Conservation (phyloP, 30 jellyfish, hydroid and myxozoan genomes). For the Aurelia coerulea region DNA sequence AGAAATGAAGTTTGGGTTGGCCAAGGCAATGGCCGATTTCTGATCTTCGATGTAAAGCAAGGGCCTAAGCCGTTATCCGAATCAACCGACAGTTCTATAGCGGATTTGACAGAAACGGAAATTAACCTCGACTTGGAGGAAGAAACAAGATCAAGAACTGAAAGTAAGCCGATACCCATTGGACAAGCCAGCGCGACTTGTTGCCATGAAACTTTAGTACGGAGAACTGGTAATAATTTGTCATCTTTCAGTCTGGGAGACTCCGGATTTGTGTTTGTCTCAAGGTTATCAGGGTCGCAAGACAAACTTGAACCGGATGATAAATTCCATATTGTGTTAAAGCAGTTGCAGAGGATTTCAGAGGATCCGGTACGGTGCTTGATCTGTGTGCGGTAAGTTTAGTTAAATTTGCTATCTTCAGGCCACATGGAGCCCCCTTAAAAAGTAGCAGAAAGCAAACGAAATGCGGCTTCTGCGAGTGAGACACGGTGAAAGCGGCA, state of each 20-base stretch:
- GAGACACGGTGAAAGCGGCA: too few species aligned
- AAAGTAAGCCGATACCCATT: conserved; percentile 41
- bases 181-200: conserved; percentile 56
- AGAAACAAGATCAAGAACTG: conserved; percentile 20
- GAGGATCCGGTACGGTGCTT: conserved; percentile 86
- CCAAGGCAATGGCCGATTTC: conserved; percentile 95
- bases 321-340: conserved; percentile 68
- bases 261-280: conserved; percentile 70
- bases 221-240: conserved; percentile 16
- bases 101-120: not conserved
- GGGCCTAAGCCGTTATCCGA: conserved; percentile 62
- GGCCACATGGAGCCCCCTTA: not conserved
- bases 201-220: conserved; percentile 76
- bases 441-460: too few species aligned
- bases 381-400: conserved; percentile 65
- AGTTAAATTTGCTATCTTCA: not conserved
- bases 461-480: too few species aligned
- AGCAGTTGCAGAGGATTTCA: conserved; percentile 89
- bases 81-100: conserved; percentile 26
- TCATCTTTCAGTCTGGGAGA: conserved; percentile 68
- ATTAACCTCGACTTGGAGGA: conserved; percentile 10
- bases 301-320: conserved; percentile 44
- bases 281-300: conserved; percentile 51
- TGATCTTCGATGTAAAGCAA: conserved; percentile 65
- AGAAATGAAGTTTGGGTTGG: conserved; percentile 91